A percentile compares a stretch with the other conserved stretches of the same genome.
Evolutionary conservation across 2,797 vertebrate species (phyloP).

Genomic region (Enteromius argenteus): DNA sequence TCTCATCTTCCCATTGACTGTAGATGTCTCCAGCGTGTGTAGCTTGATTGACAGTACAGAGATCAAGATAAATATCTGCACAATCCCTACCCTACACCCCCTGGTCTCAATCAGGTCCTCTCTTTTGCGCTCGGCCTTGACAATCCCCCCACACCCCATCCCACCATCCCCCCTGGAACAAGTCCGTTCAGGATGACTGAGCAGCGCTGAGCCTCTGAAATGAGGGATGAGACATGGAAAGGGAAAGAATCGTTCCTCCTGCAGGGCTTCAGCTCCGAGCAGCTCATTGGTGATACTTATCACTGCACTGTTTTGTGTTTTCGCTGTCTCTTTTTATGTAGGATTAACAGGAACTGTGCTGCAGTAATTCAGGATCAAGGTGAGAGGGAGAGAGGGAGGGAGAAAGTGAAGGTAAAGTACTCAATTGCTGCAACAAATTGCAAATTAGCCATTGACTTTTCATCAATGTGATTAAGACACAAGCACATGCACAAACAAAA

Average conservation of each 20-base stretch:
- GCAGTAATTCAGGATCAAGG: conserved; percentile 38
- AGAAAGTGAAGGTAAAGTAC: conserved; percentile 51
- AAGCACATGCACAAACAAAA: conserved; percentile 53
- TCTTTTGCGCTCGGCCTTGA: conserved; percentile 2
- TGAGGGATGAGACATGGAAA: conserved; percentile 36
- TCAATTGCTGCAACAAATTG: conserved; percentile 69
- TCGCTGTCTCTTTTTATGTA: conserved; percentile 13
- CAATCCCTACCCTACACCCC: not conserved
- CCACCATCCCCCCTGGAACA: conserved; percentile 24
- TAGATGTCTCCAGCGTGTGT: not conserved
- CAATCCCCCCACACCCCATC: not conserved
- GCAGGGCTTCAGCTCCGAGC: conserved; percentile 30
- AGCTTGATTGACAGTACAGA: conserved; percentile 38
- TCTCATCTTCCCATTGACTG: not conserved
- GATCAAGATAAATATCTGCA: conserved; percentile 44
- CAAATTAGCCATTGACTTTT: conserved; percentile 76
- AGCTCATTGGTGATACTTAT: conserved; percentile 44
- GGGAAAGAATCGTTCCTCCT: conserved; percentile 19
- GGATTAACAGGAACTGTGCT: conserved; percentile 29
- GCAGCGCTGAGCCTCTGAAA: conserved; percentile 29
- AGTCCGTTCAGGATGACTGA: conserved; percentile 33
- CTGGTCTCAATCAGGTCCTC: conserved; percentile 34
- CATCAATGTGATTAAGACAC: conserved; percentile 72
- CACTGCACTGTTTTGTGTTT: conserved; percentile 31
- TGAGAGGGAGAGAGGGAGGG: conserved; percentile 12